Conservation (phyloP, 2,888 invertebrate species). For the Agonopterix arenella region DNA sequence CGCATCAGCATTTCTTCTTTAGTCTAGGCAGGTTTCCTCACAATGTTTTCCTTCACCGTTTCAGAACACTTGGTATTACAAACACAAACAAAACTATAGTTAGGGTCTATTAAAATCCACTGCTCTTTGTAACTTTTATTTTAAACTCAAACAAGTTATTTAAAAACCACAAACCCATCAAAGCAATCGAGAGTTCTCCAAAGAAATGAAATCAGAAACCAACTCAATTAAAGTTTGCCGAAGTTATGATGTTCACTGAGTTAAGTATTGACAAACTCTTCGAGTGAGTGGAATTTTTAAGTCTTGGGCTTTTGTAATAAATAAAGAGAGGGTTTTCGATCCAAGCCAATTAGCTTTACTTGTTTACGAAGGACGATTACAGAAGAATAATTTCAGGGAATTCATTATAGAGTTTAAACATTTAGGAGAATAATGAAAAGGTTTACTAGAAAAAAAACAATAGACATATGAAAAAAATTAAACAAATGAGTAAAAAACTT, state of each 20-base stretch:
- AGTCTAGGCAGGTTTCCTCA: too few species aligned
- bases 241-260: conserved; percentile 12
- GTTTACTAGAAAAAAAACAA: too few species aligned
- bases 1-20: too few species aligned
- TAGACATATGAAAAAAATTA: too few species aligned
- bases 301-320: conserved; percentile 27
- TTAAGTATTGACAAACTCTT: conserved; percentile 11
- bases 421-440: too few species aligned
- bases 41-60: too few species aligned
- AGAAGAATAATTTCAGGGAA: too few species aligned
- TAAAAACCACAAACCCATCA: conserved; percentile 3
- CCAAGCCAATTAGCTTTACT: conserved; percentile 37
- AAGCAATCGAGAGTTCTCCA: conserved; percentile 7
- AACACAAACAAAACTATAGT: too few species aligned
- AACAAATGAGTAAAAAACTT: too few species aligned
- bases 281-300: conserved; percentile 8
- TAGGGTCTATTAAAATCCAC: too few species aligned
- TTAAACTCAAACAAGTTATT: background rate
- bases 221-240: conserved; percentile 24
- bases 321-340: conserved; percentile 27
- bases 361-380: conserved; percentile 21
- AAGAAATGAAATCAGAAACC: conserved; percentile 11
- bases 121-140: background rate
- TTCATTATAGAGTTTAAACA: too few species aligned
- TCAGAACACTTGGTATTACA: too few species aligned